Conservation (phyloP, 2,113 vertebrate species). For the Ornithorhynchus anatinus region DNA sequence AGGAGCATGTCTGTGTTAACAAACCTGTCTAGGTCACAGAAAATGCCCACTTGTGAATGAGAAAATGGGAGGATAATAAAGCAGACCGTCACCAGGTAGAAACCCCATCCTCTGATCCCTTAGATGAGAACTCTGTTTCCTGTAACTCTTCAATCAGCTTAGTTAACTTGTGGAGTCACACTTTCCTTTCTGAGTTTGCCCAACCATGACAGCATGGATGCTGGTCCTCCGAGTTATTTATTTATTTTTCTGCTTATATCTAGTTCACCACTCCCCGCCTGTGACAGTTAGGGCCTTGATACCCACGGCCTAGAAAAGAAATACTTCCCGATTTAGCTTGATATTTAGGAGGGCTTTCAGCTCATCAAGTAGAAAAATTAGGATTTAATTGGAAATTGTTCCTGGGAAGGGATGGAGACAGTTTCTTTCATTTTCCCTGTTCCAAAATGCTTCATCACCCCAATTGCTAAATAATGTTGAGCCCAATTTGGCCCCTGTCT, state of each 20-base stretch:
- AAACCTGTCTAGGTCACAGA: background rate
- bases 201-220: constrained; percentile 1
- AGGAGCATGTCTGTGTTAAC: background rate
- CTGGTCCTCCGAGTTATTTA: constrained; percentile 6
- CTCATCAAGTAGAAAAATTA: constrained; percentile 52
- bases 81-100: background rate
- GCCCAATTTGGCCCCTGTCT: no score
- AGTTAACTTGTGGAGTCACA: constrained; percentile 19
- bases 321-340: constrained; percentile 37
- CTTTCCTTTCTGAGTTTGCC: constrained; percentile 9
- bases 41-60: background rate
- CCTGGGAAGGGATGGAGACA: constrained; percentile 40
- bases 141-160: constrained; percentile 31
- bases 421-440: constrained; percentile 34
- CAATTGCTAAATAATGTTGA: constrained; percentile 30
- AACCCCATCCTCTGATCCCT: constrained; percentile 9
- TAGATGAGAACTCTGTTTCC: constrained; percentile 14
- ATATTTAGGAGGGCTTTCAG: constrained; percentile 29
- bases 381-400: constrained; percentile 43
- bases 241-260: constrained; percentile 20
- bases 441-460: constrained; percentile 32
- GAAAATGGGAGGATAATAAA: background rate
- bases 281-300: constrained; percentile 9
- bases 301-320: constrained; percentile 6
- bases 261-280: background rate